A percentile compares a stretch with the other conserved stretches of the same genome.
These are phyloP conservation scores for Gadopsis marmoratus DNA, from an alignment of 2,797 vertebrate species.

Conservation along the genomic window DNA sequence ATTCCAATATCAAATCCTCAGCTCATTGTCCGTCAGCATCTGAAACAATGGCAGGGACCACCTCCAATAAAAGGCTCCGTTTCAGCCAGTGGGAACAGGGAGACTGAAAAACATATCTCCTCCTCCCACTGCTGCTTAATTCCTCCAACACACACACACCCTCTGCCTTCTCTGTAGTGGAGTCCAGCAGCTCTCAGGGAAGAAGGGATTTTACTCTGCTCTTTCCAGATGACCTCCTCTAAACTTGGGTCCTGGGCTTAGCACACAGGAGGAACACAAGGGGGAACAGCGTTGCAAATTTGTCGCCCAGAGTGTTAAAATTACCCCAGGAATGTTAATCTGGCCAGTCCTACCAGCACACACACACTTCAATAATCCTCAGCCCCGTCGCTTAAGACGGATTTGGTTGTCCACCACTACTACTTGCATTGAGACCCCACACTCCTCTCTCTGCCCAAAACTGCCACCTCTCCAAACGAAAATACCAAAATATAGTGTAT, in stretches of 20 bases:
- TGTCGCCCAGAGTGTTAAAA: constrained; percentile 90
- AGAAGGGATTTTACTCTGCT: constrained; percentile 62
- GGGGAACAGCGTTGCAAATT: constrained; percentile 86
- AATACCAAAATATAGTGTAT: neutral
- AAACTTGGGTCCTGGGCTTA: constrained; percentile 82
- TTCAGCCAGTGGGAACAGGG: constrained; percentile 70
- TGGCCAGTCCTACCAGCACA: constrained; percentile 68
- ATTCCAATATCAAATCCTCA: constrained; percentile 51
- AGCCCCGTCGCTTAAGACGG: constrained; percentile 67
- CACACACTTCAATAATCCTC: constrained; percentile 83
- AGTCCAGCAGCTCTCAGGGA: constrained; percentile 61
- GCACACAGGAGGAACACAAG: constrained; percentile 79
- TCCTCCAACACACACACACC: constrained; percentile 42
- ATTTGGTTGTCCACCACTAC: constrained; percentile 69
- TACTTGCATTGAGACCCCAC: constrained; percentile 38
- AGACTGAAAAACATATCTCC: constrained; percentile 65
- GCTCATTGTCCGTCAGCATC: constrained; percentile 34
- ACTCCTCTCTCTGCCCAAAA: constrained; percentile 21
- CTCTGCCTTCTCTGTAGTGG: constrained; percentile 44
- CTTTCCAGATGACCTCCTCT: constrained; percentile 86
- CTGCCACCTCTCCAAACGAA: constrained; percentile 24
- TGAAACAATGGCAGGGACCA: constrained; percentile 58
- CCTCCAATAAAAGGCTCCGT: constrained; percentile 60
- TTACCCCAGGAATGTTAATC: constrained; percentile 91
- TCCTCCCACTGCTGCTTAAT: constrained; percentile 61